A percentile compares a stretch with the other conserved stretches of the same genome.
Evolutionary conservation across 2,888 invertebrate genomes (phyloP).

Genomic region (Acronicta aceris): DNA sequence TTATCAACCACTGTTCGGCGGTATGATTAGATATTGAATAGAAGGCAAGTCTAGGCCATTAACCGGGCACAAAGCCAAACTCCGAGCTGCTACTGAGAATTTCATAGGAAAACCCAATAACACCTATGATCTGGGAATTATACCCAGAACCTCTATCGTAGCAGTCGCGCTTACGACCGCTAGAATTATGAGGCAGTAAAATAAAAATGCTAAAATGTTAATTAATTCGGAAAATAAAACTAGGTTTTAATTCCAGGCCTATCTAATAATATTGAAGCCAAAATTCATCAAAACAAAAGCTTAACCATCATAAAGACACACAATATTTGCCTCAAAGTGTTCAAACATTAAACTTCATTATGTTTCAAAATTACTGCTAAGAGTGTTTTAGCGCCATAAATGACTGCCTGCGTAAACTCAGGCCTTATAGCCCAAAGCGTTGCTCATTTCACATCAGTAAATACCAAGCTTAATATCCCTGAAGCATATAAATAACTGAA

Average conservation of each 20-base stretch:
- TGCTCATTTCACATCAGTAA: slow-evolving; percentile 25
- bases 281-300: slow-evolving; percentile 6
- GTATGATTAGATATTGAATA: too few relatives aligned
- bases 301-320: slow-evolving; percentile 1
- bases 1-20: too few relatives aligned
- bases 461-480: slow-evolving; percentile 38
- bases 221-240: too few relatives aligned
- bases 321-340: slow-evolving; percentile 23
- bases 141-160: too few relatives aligned
- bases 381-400: slow-evolving; percentile 30
- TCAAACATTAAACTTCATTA: slow-evolving; percentile 41
- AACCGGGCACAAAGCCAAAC: too few relatives aligned
- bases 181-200: too few relatives aligned
- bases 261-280: not conserved
- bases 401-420: not conserved
- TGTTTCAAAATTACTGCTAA: slow-evolving; percentile 35
- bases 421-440: slow-evolving; percentile 8
- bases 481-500: slow-evolving; percentile 24
- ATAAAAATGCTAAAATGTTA: too few relatives aligned
- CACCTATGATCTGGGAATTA: too few relatives aligned
- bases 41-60: too few relatives aligned
- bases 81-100: too few relatives aligned
- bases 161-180: too few relatives aligned
- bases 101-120: too few relatives aligned
- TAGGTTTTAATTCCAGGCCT: not conserved